These are phyloP conservation scores for Mellilla xanthometata DNA, from an alignment of 2,888 invertebrate genomes.

Conservation along the genomic window DNA sequence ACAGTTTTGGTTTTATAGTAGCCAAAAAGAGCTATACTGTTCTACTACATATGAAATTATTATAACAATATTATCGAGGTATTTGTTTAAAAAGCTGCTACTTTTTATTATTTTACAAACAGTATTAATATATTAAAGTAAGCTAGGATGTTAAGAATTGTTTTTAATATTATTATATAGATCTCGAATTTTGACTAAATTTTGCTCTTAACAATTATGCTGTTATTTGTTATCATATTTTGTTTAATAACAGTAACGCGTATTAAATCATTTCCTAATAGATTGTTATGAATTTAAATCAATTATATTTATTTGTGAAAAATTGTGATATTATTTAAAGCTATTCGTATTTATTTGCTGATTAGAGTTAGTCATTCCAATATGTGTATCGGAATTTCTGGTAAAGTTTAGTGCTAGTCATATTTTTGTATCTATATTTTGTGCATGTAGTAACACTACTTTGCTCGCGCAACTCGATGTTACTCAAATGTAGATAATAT, in stretches of 20 bases:
- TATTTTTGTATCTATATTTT: constrained; percentile 51
- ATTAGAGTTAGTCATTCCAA: constrained; percentile 22
- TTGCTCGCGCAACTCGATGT: constrained; percentile 22
- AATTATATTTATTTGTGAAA: constrained; percentile 17
- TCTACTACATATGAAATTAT: no score
- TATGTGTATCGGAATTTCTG: constrained; percentile 39
- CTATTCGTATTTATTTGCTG: constrained; percentile 12
- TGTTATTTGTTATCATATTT: constrained; percentile 11
- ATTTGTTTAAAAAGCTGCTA: constrained; percentile 34
- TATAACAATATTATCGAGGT: constrained; percentile 3
- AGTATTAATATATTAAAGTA: constrained; percentile 59
- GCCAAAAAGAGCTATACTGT: no score
- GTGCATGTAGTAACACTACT: constrained; percentile 28
- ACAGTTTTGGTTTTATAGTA: no score
- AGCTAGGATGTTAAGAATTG: constrained; percentile 35
- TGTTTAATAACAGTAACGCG: neutral
- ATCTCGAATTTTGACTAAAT: constrained; percentile 36
- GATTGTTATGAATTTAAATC: neutral
- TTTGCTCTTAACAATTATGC: constrained; percentile 27
- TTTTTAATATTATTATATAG: constrained; percentile 45
- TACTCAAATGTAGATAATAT: constrained; percentile 19
- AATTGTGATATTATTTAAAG: constrained; percentile 31
- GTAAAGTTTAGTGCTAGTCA: constrained; percentile 53
- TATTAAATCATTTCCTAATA: constrained; percentile 5
- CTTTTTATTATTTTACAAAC: constrained; percentile 40